These are phyloP conservation scores for Chrysodeixis includens DNA, from an alignment of 2,888 invertebrate species.

Conservation along the genomic window DNA sequence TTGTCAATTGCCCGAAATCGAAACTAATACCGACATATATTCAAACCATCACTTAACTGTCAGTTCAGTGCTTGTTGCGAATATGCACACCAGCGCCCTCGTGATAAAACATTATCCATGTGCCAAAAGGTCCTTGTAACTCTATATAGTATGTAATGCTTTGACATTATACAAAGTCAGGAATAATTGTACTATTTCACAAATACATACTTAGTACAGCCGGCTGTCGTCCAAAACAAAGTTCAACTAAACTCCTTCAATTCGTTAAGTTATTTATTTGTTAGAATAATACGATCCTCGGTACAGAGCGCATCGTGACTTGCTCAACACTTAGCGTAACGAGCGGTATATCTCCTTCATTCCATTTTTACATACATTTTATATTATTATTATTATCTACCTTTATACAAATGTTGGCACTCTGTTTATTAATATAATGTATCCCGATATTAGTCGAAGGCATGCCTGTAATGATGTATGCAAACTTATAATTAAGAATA, in stretches of 20 bases:
- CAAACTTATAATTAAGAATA: background rate
- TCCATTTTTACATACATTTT: conserved; percentile 5
- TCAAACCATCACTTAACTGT: too few relatives aligned
- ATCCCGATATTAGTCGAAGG: conserved; percentile 24
- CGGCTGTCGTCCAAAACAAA: background rate
- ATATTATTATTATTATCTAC: background rate
- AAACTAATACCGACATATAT: too few relatives aligned
- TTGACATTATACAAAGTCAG: too few relatives aligned
- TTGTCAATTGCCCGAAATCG: too few relatives aligned
- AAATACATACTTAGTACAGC: too few relatives aligned
- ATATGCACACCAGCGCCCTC: too few relatives aligned
- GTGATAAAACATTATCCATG: too few relatives aligned
- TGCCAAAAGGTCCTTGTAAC: too few relatives aligned
- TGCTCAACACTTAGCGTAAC: conserved; percentile 43
- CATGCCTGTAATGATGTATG: background rate
- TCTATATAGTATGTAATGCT: too few relatives aligned
- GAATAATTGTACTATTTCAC: too few relatives aligned
- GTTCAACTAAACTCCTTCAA: conserved; percentile 21
- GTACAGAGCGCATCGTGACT: conserved; percentile 28
- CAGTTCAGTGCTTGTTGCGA: too few relatives aligned
- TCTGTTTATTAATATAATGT: background rate
- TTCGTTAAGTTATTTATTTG: conserved; percentile 1
- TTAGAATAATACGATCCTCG: conserved; percentile 42
- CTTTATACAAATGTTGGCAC: conserved; percentile 4
- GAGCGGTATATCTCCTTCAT: conserved; percentile 8